phyloP scores from a whole-genome alignment of 2,888 invertebrate species.

The Alloplasta piceator region DNA sequence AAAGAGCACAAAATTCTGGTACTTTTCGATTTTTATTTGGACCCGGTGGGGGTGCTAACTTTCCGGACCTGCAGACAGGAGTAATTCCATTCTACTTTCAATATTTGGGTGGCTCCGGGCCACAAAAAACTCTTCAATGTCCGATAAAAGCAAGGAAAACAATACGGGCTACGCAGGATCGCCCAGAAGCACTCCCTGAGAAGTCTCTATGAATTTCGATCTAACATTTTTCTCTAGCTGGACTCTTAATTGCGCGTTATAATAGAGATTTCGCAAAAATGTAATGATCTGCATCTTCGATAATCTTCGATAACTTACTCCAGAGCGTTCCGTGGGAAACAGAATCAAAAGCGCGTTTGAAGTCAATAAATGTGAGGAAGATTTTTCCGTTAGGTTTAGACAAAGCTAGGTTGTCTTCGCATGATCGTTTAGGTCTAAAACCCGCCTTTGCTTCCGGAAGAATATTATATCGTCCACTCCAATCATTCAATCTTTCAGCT shows the following conservation, averaged over 20 bases:
- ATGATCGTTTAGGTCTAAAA: conserved; percentile 50
- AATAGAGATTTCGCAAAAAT: not conserved
- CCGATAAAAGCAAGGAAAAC: conserved; percentile 48
- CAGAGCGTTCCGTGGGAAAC: conserved; percentile 2
- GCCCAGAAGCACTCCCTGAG: conserved; percentile 63
- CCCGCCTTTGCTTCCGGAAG: conserved; percentile 64
- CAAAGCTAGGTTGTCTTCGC: conserved; percentile 57
- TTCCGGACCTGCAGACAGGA: conserved; percentile 36
- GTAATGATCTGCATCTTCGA: not conserved
- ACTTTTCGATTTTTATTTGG: too few relatives aligned
- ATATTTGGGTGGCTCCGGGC: not conserved
- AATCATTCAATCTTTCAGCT: conserved; percentile 55
- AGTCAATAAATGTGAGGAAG: not conserved
- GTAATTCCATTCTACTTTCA: conserved; percentile 12
- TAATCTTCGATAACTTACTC: not conserved
- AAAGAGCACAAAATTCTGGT: too few relatives aligned
- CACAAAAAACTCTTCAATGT: conserved; percentile 27
- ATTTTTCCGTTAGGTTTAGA: not conserved
- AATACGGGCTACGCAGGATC: conserved; percentile 54
- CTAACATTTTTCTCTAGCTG: not conserved
- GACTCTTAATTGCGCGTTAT: not conserved
- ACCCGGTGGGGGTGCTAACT: too few relatives aligned
- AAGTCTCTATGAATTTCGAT: conserved; percentile 36
- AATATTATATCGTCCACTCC: conserved; percentile 51
- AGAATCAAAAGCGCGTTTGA: not conserved